Evolutionary conservation across 2,888 invertebrate genomes (phyloP).

Genomic region (Lasius platythorax): DNA sequence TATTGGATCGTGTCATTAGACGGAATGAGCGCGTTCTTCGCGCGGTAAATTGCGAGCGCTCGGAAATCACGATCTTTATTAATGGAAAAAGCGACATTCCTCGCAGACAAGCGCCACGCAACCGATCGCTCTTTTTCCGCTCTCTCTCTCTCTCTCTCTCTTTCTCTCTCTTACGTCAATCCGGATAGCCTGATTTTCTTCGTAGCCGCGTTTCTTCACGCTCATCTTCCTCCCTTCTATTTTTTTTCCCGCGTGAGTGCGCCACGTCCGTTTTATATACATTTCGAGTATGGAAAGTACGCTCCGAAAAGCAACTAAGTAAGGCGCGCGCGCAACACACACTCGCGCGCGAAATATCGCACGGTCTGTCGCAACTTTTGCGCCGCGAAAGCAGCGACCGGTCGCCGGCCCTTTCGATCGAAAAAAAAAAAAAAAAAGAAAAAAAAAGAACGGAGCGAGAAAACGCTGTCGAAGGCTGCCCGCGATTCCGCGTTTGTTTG

Average conservation of each 20-base stretch:
- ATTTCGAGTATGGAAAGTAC: conserved; percentile 14
- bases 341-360: conserved; percentile 15
- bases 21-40: neutral
- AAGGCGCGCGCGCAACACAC: too few relatives aligned
- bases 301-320: neutral
- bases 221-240: neutral
- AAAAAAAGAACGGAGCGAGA: neutral
- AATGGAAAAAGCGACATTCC: neutral
- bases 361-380: conserved; percentile 15
- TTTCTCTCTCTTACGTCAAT: neutral
- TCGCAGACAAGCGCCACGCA: conserved; percentile 13
- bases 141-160: conserved; percentile 2
- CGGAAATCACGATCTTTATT: conserved; percentile 13
- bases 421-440: neutral
- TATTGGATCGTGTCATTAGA: neutral
- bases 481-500: conserved; percentile 14
- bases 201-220: neutral
- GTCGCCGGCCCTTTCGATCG: neutral
- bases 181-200: neutral
- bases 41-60: neutral
- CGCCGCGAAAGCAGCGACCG: neutral
- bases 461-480: neutral
- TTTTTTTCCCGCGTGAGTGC: neutral
- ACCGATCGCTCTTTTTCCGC: neutral
- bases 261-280: neutral